Evolutionary conservation across 2,888 invertebrate species (phyloP), one percentile per base, ranked within the genome.

Genomic region (Diloba caeruleocephala): DNA sequence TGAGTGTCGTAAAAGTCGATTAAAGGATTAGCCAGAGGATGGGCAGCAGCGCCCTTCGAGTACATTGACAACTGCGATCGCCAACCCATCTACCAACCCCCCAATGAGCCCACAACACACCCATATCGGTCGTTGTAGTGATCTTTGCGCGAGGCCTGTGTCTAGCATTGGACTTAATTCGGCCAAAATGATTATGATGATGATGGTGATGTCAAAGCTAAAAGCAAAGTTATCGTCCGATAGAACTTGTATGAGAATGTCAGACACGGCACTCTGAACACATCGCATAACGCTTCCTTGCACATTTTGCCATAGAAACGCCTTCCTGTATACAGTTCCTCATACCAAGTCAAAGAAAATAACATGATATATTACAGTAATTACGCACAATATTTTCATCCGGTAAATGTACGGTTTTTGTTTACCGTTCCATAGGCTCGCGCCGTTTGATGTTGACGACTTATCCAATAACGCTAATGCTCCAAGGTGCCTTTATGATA

Each of bases 391-490:
- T 79, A 85, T 84, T 84, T 86, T 81, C 87, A 79, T 79, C 65
- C 62, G 25, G 53, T 43, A 71, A 80, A 82, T 79, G 78, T 78
- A 81, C 63, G 76, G 69, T 77, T 84, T 85, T 89, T 91, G 89
- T 90, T 88, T 89, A 80, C 65, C 69, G 67, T 64, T 42, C 53
- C 21, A 21, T 21, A 21, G 21, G 7, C 5, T 5, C 7, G 5
- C 2, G 6, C n/a, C 81, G 76, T 90, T 92, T 92, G 92, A 92
- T 91, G 88, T 91, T 81, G 68, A 69, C 68, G 86, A 82, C 85
- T 92, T 90, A 92, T 90, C 91, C 90, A 92, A 92, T 92, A 90
- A 88, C 64, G 85, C 83, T 89, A 90, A 90, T 90, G 90, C 85
- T 57, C 10, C 56, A 51, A 61, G 55, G 61, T 65, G 63, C 73